Conservation (phyloP, 2,113 vertebrate species). For the Chaetorhynchus papuensis region DNA sequence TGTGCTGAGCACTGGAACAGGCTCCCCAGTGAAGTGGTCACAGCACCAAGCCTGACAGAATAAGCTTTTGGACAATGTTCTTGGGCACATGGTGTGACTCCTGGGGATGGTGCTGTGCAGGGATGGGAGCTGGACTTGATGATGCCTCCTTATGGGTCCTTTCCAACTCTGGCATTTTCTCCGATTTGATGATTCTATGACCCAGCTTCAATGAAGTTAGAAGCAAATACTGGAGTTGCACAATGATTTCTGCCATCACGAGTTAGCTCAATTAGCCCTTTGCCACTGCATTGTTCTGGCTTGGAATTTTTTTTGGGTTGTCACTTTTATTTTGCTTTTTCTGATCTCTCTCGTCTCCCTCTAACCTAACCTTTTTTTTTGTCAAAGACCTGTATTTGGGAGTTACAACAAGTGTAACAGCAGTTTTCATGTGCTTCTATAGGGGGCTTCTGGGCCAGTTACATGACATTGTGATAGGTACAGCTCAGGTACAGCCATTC, state of each 20-base stretch:
- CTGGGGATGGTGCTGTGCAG: not conserved
- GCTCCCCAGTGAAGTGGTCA: not conserved
- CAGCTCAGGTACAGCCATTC: not conserved
- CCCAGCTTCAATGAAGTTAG: not conserved
- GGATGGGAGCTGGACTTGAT: fast-evolving
- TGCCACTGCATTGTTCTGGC: not conserved
- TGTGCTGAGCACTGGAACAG: not conserved
- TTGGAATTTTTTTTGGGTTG: not conserved
- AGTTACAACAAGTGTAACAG: not conserved
- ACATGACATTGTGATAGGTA: fast-evolving
- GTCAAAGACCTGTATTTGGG: not conserved
- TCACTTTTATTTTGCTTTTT: not conserved
- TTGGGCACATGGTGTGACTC: not conserved
- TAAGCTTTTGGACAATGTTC: not conserved
- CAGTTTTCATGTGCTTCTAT: not conserved
- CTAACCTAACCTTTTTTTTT: not conserved
- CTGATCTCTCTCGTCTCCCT: not conserved
- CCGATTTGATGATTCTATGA: not conserved
- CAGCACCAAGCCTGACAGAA: not conserved
- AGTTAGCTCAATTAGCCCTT: not conserved
- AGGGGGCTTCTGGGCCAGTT: not conserved
- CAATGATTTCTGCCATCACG: not conserved
- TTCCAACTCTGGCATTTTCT: not conserved
- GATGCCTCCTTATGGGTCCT: not conserved
- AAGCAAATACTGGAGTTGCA: not conserved